Conservation (phyloP, 1,140 invertebrate species). For the Geopemphigus sp. region DNA sequence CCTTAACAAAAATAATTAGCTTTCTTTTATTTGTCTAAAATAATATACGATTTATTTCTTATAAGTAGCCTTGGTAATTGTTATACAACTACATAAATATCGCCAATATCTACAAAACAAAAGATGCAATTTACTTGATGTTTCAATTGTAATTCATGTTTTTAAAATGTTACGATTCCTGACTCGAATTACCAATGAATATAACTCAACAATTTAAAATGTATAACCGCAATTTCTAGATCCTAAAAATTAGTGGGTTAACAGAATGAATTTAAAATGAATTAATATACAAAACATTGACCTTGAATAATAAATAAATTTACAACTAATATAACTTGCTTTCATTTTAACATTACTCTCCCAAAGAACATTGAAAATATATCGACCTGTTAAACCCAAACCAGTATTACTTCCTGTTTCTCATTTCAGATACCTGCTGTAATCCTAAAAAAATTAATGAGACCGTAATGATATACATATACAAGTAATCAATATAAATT, state of each 20-base stretch:
- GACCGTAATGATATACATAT: not conserved
- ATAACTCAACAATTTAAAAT: not conserved
- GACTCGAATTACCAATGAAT: not conserved
- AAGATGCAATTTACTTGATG: not conserved
- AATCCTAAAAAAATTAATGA: not conserved
- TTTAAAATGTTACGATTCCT: not conserved
- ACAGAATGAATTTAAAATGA: not conserved
- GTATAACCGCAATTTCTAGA: not conserved
- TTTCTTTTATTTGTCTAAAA: not conserved
- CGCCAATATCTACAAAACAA: slow-evolving; percentile 1
- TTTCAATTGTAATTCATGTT: not conserved
- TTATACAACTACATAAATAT: not conserved
- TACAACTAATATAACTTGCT: slow-evolving; percentile 32
- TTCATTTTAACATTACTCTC: slow-evolving; percentile 5
- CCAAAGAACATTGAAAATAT: not conserved
- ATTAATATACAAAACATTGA: slow-evolving; percentile 16
- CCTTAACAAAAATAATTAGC: not conserved
- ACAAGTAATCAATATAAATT: not conserved
- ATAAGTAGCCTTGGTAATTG: not conserved
- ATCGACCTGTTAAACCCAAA: slow-evolving; percentile 37
- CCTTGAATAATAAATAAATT: slow-evolving; percentile 29
- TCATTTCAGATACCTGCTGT: not conserved
- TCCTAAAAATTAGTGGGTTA: not conserved
- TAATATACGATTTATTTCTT: not conserved
- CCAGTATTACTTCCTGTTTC: slow-evolving; percentile 39